These are phyloP conservation scores for Macropus fuliginosus DNA, from an alignment of 2,797 vertebrate species.

Conservation along the genomic window DNA sequence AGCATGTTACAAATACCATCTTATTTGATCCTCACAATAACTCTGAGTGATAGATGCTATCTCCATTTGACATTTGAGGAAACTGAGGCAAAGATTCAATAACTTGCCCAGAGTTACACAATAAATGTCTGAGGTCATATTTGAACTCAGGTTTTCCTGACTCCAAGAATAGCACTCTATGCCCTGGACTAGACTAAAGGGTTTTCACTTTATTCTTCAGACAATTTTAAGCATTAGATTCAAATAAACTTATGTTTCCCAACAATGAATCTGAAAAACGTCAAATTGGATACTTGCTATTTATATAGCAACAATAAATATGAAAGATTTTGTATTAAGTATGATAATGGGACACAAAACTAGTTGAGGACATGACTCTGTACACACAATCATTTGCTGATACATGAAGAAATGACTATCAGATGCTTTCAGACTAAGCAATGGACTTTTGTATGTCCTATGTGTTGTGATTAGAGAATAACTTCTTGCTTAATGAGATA, in stretches of 20 bases:
- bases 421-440: constrained; percentile 12
- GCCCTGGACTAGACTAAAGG: background rate
- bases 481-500: background rate
- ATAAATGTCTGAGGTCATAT: too few relatives aligned
- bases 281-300: background rate
- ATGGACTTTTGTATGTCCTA: background rate
- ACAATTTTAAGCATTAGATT: background rate
- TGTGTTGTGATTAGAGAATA: background rate
- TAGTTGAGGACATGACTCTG: background rate
- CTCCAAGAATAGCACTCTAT: background rate
- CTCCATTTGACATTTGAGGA: background rate
- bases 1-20: background rate
- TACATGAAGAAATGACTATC: constrained; percentile 20
- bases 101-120: too few relatives aligned
- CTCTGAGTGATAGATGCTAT: background rate
- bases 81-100: too few relatives aligned
- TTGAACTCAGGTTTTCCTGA: too few relatives aligned
- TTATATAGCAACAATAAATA: background rate
- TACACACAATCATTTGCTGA: constrained; percentile 29
- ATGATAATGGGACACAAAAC: background rate
- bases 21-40: background rate
- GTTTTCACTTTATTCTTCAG: background rate
- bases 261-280: background rate
- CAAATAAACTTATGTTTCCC: background rate
- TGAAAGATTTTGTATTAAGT: constrained; percentile 7